Evolutionary conservation across 2,888 invertebrate species (phyloP), one percentile per base, ranked within the genome.

Genomic region (Drosophila quinaria): DNA sequence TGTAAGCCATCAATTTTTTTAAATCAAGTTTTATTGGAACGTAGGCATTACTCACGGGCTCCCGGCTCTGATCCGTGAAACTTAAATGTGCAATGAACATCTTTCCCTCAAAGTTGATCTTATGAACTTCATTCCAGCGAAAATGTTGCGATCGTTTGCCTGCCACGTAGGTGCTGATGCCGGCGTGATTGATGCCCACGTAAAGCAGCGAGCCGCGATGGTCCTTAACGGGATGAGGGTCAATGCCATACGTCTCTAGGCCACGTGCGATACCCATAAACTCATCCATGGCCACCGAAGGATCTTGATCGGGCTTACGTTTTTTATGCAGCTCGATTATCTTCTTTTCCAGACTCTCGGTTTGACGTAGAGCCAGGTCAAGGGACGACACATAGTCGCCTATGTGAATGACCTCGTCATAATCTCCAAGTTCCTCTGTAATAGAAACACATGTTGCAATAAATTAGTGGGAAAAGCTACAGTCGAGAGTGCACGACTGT

Each of bases 141-240:
- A 98, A 98, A 92, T 98, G 98, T 92, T 98, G 97, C 4, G 97
- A 97, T 92, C 98, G 97, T 86, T 97, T 95, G 86, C 97, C 97
- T 49, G 97, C 97, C 93, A 98, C 97, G 93, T 98, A 98, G 55
- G 98, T 98, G 81, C 98, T 95, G 81, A 99, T 98, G 41, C 99
- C 99, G 87, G 96, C 96, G 93, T 98, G 97, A 93, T 98, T 99
- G 86, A 99, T 97, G 59, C 99, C 99, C 79, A 99, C 94, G 92
- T 98, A 99, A 64, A 98, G 94, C 91, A 97, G 97, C 83, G 96
- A 96, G 44, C 98, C 97, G 10, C 97, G 96, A 92, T 98, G 97
- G 92, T 99, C 99, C 95, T 99, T 99, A 33, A 99, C 99, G 68
- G 98, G 97, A 94, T 99, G 98, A 10, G 99, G 99, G 93, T 99